These are phyloP conservation scores for Natrix natrix DNA, from an alignment of 2,797 vertebrate genomes.

Conservation along the genomic window DNA sequence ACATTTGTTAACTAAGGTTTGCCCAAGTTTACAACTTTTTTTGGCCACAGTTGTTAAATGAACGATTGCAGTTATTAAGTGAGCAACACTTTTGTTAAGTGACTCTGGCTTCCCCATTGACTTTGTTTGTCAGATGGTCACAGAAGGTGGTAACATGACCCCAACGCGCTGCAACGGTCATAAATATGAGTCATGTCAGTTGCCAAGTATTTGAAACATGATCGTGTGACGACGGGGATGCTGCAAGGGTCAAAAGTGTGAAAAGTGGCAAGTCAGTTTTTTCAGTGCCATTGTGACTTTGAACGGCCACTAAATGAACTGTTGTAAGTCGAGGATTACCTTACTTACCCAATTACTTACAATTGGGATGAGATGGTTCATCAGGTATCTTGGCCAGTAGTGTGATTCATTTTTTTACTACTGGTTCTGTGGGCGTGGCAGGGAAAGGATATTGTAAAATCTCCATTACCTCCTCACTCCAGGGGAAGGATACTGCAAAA, in stretches of 20 bases:
- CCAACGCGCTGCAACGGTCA: background rate
- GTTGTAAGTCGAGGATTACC: background rate
- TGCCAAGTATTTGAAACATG: background rate
- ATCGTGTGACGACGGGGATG: background rate
- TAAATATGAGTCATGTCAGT: background rate
- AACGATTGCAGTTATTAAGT: background rate
- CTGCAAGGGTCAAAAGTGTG: background rate
- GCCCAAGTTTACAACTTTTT: background rate
- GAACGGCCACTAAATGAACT: background rate
- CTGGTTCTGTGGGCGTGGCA: no score
- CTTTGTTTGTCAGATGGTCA: background rate
- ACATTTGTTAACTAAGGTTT: background rate
- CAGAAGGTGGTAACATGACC: background rate
- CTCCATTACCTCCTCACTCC: no score
- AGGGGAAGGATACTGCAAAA: no score
- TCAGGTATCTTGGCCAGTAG: background rate
- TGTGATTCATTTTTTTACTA: no score
- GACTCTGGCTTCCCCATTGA: background rate
- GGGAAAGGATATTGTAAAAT: no score
- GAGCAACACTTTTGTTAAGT: background rate
- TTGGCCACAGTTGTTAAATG: background rate
- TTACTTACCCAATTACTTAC: background rate
- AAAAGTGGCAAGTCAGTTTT: background rate
- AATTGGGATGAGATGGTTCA: background rate
- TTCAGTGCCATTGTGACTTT: background rate